Evolutionary conservation across 1,140 invertebrate genomes (phyloP).

Genomic region (Sycophila sp.): DNA sequence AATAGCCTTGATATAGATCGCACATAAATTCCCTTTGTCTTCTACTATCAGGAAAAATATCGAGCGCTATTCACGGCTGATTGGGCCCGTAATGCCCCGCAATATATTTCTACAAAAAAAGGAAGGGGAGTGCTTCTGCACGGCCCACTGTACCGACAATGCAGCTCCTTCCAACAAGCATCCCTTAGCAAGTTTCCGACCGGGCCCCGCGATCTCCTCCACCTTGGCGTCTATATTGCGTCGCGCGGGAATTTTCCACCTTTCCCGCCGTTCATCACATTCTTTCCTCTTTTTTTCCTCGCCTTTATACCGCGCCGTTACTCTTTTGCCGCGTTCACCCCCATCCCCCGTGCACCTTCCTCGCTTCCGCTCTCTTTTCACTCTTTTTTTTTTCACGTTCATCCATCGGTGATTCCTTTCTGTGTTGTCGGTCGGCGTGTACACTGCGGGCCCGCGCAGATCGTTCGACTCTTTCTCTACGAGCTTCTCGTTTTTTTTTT

Average conservation of each 20-base stretch:
- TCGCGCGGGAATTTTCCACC: background rate
- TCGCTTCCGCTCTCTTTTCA: background rate
- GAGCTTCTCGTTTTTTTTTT: background rate
- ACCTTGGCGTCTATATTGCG: conserved; percentile 2
- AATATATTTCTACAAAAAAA: conserved; percentile 1
- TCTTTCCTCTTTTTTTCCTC: background rate
- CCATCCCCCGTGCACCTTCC: background rate
- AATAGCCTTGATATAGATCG: background rate
- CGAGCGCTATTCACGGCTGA: conserved; percentile 3
- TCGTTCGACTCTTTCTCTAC: background rate
- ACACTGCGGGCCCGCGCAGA: background rate
- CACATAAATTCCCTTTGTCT: background rate
- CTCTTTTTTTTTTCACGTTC: background rate
- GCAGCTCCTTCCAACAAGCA: background rate
- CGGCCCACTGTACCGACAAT: background rate
- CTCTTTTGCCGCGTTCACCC: background rate
- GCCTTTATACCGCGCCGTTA: background rate
- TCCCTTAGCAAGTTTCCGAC: too few relatives aligned
- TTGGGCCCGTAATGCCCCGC: conserved; percentile 24
- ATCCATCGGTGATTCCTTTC: conserved; percentile 11
- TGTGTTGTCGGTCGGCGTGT: background rate
- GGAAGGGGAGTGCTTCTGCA: background rate
- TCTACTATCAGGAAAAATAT: too few relatives aligned
- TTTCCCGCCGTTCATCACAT: background rate
- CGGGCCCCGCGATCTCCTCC: too few relatives aligned